Conservation (phyloP, 2,888 invertebrate species). For the Smittia sp. region DNA sequence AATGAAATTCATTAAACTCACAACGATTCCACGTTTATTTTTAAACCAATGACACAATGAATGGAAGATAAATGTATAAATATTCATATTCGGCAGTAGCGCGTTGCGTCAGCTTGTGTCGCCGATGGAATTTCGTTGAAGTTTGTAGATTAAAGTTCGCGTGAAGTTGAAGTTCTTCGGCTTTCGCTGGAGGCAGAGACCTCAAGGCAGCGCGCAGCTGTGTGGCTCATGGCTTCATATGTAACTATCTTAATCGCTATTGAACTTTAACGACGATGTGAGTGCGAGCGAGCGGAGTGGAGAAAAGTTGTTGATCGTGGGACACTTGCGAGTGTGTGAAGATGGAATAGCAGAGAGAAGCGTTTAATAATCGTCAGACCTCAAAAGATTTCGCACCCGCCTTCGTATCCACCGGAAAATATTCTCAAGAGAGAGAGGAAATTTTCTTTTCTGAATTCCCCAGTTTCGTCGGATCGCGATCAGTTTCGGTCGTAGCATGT, state of each 20-base stretch:
- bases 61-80: constrained; percentile 32
- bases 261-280: background rate
- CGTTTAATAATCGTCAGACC: constrained; percentile 10
- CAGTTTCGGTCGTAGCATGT: constrained; percentile 22
- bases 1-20: constrained; percentile 13
- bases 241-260: background rate
- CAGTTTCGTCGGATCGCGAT: constrained; percentile 19
- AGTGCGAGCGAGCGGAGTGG: background rate
- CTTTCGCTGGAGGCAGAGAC: no score
- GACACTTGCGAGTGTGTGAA: background rate
- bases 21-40: constrained; percentile 26
- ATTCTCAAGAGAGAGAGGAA: constrained; percentile 1
- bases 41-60: constrained; percentile 39
- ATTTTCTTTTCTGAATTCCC: constrained; percentile 8
- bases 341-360: background rate
- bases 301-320: constrained; percentile 1
- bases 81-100: constrained; percentile 20
- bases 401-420: background rate
- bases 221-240: background rate
- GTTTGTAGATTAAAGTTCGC: no score
- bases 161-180: no score
- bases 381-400: constrained; percentile 20
- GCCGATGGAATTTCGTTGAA: no score
- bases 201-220: no score
- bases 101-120: background rate